Evolutionary conservation across 2,888 invertebrate genomes (phyloP).

Genomic region (Synanthedon tipuliformis): DNA sequence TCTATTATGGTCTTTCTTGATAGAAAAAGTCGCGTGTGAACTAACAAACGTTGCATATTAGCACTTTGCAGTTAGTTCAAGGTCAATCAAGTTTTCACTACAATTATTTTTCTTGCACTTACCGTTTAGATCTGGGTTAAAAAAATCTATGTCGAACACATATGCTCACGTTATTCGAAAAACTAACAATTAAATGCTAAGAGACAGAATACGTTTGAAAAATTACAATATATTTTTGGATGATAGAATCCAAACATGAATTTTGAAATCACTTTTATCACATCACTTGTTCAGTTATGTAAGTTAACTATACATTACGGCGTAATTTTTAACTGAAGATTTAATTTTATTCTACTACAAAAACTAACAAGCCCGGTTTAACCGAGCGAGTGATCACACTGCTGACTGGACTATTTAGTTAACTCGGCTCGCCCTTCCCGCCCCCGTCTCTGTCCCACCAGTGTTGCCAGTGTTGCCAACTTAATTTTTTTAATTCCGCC

Average conservation of each 20-base stretch:
- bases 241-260: not conserved
- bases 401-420: no score
- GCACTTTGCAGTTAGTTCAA: not conserved
- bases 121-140: slow-evolving; percentile 28
- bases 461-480: no score
- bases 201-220: slow-evolving; percentile 2
- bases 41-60: not conserved
- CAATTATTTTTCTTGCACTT: slow-evolving; percentile 11
- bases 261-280: slow-evolving; percentile 26
- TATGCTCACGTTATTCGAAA: slow-evolving; percentile 31
- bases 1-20: no score
- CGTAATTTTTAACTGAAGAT: slow-evolving; percentile 21
- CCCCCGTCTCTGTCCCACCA: no score
- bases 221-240: not conserved
- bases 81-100: not conserved
- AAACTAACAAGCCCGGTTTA: slow-evolving; percentile 14
- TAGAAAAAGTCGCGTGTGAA: no score
- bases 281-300: slow-evolving; percentile 33
- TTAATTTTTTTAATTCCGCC: no score
- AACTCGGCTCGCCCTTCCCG: no score
- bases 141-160: slow-evolving; percentile 32
- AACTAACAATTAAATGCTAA: slow-evolving; percentile 35
- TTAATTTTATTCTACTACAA: slow-evolving; percentile 13
- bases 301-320: slow-evolving; percentile 10
- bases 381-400: slow-evolving; percentile 6